Base-by-base conservation (phyloP, 2,113 vertebrate genomes). In the Propithecus coquereli region DNA sequence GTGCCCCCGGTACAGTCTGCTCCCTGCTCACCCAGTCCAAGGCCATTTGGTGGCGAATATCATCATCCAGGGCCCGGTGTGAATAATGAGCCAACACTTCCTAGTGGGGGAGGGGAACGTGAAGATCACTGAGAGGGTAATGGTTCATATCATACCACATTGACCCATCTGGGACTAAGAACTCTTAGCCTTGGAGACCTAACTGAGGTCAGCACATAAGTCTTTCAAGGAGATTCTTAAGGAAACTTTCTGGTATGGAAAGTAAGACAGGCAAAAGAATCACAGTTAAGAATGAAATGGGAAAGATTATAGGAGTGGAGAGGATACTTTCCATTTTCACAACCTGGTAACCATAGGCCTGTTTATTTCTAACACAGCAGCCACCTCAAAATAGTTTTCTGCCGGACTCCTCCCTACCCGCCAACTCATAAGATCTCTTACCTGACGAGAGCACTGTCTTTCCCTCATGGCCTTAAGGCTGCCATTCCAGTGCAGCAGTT, bases 381-480 rank as follows among this genome's bases (percentile, higher is more conserved):
- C 43, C 8, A 68, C 45, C n/a, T 80, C 34, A 40, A 37, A 83
- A 83, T 2, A 70, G 73, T 27, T 57, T 30, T 52, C 87, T 70
- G 23, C 43, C 14, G 47, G 17, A 34, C n/a, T 25, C 27, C 43
- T 27, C 0, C 73, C 8, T 73, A 43, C 14, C 13, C 2, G 27
- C 43, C 68, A 52, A 27, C 77, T 70, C 18, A 18, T 6, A 50
- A 32, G 22, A 37, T n/a, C 80, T 77, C 96, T 97, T 96, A 99
- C 99, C 99, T 99, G 99, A 93, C 99, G 98, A 0, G 99, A 99
- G 96, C 99, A 99, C 98, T 99, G 99, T 32, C 99, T 98, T 97
- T 99, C 99, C 59, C 99, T 98, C 99, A 99, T 99, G 97, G 99
- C 99, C 97, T 99, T 99, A 32, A 99, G 99, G 98, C 99, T 99